phyloP scores from a whole-genome alignment of 2,888 invertebrate species.

The Candidula unifasciata region DNA sequence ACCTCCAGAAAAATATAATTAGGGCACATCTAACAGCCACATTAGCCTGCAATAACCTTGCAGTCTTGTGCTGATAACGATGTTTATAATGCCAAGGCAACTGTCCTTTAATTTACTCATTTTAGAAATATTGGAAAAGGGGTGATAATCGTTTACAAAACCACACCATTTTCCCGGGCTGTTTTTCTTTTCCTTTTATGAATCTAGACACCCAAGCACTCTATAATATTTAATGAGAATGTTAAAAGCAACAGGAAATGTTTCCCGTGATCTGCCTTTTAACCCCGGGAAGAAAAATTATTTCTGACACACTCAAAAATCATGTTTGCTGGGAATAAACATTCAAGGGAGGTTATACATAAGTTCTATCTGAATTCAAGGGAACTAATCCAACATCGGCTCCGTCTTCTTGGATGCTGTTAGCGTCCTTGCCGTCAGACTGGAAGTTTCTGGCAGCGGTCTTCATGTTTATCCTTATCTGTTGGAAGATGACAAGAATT shows the following conservation, averaged over 20 bases:
- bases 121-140: too few species aligned
- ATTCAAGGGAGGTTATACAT: neutral
- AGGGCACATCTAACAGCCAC: too few species aligned
- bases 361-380: conserved; percentile 28
- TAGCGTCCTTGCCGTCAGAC: conserved; percentile 2
- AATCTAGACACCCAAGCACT: neutral
- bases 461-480: conserved; percentile 55
- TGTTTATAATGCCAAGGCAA: too few species aligned
- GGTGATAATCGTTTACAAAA: too few species aligned
- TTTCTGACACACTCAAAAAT: neutral
- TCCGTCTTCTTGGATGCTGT: conserved; percentile 41
- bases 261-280: neutral
- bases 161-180: neutral
- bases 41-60: too few species aligned
- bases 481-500: conserved; percentile 59
- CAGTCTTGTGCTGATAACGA: too few species aligned
- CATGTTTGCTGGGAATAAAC: neutral
- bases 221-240: neutral
- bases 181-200: neutral
- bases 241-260: neutral
- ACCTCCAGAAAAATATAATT: too few species aligned
- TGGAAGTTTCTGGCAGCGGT: neutral
- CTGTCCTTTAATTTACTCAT: too few species aligned
- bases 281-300: neutral
- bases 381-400: conserved; percentile 31